Conservation (phyloP, 2,113 vertebrate genomes). For the Brachirus orientalis region DNA sequence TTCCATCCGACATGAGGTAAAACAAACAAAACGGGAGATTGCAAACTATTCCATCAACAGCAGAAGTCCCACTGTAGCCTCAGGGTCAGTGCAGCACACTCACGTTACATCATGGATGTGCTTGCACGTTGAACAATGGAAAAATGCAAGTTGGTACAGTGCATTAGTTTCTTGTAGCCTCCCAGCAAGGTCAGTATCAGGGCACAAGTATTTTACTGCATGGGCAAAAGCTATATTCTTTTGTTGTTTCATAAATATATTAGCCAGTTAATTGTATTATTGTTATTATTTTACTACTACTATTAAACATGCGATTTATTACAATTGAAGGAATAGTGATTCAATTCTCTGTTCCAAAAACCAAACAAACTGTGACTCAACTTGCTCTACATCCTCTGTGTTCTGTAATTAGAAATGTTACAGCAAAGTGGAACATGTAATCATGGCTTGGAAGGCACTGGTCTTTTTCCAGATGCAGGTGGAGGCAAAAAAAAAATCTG, state of each 20-base stretch:
- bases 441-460: conserved; percentile 47
- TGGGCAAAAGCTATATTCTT: neutral
- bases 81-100: conserved; percentile 40
- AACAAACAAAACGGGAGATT: conserved; percentile 71
- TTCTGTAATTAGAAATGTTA: conserved; percentile 70
- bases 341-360: conserved; percentile 23
- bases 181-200: conserved; percentile 51
- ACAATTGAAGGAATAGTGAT: neutral
- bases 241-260: no score
- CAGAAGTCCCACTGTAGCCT: conserved; percentile 51
- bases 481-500: conserved; percentile 53
- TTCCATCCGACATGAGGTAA: conserved; percentile 71
- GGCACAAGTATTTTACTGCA: conserved; percentile 27
- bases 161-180: conserved; percentile 26
- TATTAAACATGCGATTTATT: neutral
- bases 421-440: conserved; percentile 65
- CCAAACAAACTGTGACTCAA: conserved; percentile 56
- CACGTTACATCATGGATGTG: conserved; percentile 71
- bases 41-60: conserved; percentile 63
- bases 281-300: no score
- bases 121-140: conserved; percentile 67
- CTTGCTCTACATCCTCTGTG: conserved; percentile 65
- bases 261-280: no score
- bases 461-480: conserved; percentile 45
- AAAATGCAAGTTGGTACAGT: conserved; percentile 64